These are phyloP conservation scores for Oryctes rhinoceros DNA, from an alignment of 1,140 invertebrate species.

Conservation along the genomic window DNA sequence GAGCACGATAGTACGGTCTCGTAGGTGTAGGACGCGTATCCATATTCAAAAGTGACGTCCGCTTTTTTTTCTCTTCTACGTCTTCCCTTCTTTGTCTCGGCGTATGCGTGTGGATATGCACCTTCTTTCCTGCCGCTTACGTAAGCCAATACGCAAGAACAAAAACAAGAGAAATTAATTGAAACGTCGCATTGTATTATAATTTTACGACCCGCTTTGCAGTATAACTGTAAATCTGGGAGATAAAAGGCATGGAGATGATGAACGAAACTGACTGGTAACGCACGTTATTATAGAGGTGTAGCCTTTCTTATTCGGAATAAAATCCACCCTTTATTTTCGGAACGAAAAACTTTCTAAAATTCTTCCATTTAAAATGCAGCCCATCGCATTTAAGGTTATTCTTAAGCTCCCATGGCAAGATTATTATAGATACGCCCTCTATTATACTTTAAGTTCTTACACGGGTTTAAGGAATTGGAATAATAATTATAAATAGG, in stretches of 20 bases:
- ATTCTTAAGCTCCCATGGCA: no score
- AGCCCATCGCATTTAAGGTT: no score
- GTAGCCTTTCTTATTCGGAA: no score
- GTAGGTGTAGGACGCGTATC: conserved; percentile 3
- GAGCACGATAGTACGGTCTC: not conserved
- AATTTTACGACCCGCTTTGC: conserved; percentile 13
- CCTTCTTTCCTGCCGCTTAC: not conserved
- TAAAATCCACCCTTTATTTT: no score
- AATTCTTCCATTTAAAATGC: no score
- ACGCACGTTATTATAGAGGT: no score
- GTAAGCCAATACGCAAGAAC: not conserved
- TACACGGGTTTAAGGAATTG: no score
- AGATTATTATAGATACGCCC: no score
- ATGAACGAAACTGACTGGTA: no score
- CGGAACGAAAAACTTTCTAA: no score
- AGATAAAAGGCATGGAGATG: not conserved
- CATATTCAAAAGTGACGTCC: conserved; percentile 6
- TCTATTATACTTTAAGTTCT: no score
- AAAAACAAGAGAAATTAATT: conserved; percentile 16
- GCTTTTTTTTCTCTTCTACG: not conserved
- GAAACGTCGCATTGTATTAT: conserved; percentile 18
- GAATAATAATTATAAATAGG: no score
- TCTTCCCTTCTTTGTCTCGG: not conserved
- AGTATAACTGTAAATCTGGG: conserved; percentile 2
- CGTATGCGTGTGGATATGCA: not conserved